These are phyloP conservation scores for Drosophila auraria DNA, from an alignment of 1,140 invertebrate genomes.

Conservation along the genomic window DNA sequence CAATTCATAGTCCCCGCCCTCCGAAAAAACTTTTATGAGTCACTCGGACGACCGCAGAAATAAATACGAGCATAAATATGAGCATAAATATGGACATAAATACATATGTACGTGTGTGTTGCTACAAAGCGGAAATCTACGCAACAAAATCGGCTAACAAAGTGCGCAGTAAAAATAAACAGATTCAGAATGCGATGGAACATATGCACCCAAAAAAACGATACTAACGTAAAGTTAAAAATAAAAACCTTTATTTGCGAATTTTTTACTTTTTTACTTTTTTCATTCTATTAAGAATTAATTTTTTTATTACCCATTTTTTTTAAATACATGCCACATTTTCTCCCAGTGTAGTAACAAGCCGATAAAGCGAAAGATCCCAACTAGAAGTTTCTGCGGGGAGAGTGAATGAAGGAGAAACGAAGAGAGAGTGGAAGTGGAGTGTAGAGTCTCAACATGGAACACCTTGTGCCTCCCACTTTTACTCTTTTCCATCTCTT, in stretches of 20 bases:
- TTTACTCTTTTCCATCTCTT: conserved; percentile 19
- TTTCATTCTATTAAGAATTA: background rate
- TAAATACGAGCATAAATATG: conserved; percentile 33
- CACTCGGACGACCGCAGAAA: conserved; percentile 49
- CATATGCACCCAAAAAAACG: background rate
- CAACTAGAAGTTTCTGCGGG: conserved; percentile 29
- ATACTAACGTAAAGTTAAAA: background rate
- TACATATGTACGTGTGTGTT: conserved; percentile 1
- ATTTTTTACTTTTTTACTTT: background rate
- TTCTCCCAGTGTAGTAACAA: conserved; percentile 10
- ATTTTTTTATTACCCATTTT: too few relatives aligned
- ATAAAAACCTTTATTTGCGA: background rate
- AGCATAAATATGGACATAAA: conserved; percentile 21
- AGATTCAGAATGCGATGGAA: conserved; percentile 10
- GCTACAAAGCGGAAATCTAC: conserved; percentile 39
- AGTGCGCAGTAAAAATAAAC: conserved; percentile 68
- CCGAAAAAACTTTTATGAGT: conserved; percentile 29
- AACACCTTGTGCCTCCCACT: conserved; percentile 69
- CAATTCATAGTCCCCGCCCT: background rate
- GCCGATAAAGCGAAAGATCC: conserved; percentile 44
- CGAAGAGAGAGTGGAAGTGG: background rate
- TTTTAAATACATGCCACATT: background rate
- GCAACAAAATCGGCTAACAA: conserved; percentile 47
- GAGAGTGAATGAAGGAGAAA: conserved; percentile 6
- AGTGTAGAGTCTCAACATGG: conserved; percentile 53